These are phyloP conservation scores for Steatocranus sp. DNA, from an alignment of 2,797 vertebrate species.

Conservation along the genomic window DNA sequence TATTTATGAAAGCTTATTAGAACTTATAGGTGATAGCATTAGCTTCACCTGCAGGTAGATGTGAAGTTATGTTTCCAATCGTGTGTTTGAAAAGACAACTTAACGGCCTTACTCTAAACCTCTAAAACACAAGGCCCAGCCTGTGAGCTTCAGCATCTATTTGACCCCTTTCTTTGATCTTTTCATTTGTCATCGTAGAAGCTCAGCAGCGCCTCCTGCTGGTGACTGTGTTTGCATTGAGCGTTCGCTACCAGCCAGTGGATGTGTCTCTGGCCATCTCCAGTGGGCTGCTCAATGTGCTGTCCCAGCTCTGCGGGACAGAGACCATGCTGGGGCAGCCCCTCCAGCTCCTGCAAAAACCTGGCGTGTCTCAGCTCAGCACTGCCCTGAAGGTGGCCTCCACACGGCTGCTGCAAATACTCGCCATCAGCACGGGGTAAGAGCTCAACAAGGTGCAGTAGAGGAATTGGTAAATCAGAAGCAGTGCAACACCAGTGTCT, in stretches of 20 bases:
- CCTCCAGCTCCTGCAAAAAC: constrained; percentile 90
- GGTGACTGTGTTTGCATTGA: constrained; percentile 95
- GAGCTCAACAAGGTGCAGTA: not conserved
- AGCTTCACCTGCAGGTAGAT: not conserved
- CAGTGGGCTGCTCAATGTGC: constrained; percentile 89
- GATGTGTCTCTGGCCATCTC: constrained; percentile 97
- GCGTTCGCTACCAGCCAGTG: constrained; percentile 95
- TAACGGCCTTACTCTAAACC: not conserved
- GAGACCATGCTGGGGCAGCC: constrained; percentile 95
- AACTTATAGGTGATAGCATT: not conserved
- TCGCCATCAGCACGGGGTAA: constrained; percentile 97
- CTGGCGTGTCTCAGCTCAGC: constrained; percentile 92
- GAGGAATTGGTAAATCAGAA: not conserved
- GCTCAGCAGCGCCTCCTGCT: constrained; percentile 95
- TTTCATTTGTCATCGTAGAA: constrained; percentile 63
- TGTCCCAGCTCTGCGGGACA: constrained; percentile 94
- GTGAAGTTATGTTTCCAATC: not conserved
- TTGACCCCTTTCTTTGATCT: not conserved
- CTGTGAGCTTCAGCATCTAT: not conserved
- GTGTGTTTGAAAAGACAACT: accelerated
- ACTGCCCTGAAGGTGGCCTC: constrained; percentile 97
- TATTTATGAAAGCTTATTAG: not conserved
- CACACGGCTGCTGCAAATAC: constrained; percentile 93
- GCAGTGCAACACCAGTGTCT: not conserved
- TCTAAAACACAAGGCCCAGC: not conserved